Conservation (phyloP, 1,140 invertebrate species). For the Drosophila mauritiana region DNA sequence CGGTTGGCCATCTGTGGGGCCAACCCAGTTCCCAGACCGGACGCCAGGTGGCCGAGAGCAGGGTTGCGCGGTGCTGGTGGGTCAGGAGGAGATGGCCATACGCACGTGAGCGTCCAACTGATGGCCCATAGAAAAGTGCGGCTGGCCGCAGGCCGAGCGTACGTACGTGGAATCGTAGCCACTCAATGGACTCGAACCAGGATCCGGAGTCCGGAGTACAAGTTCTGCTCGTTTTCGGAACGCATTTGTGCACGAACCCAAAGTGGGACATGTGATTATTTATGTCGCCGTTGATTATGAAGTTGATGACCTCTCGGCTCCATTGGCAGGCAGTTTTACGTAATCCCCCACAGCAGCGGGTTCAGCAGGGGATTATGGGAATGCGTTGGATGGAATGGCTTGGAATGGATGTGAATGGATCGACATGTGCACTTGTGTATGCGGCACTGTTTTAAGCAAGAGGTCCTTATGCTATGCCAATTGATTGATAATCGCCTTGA, state of each 20-base stretch:
- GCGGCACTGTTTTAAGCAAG: conserved; percentile 11
- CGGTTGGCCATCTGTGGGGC: conserved; percentile 45
- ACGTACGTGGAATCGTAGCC: conserved; percentile 34
- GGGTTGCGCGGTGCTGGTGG: not conserved
- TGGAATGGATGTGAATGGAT: not conserved
- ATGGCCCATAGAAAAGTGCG: conserved; percentile 49
- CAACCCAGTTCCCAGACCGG: conserved; percentile 55
- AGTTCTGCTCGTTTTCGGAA: conserved; percentile 29
- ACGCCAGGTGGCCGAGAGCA: conserved; percentile 16
- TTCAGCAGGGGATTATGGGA: conserved; percentile 10
- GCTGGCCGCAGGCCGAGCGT: conserved; percentile 28
- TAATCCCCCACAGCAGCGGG: conserved; percentile 27
- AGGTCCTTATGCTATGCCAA: conserved; percentile 43
- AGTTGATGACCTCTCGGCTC: conserved; percentile 57
- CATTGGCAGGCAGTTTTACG: conserved; percentile 36
- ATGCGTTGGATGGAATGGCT: not conserved
- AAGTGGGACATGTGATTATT: conserved; percentile 70
- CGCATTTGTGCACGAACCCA: conserved; percentile 55
- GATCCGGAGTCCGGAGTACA: conserved; percentile 6
- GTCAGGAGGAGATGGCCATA: conserved; percentile 16
- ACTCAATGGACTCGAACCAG: conserved; percentile 44
- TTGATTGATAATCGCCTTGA: conserved; percentile 64
- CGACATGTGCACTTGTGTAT: conserved; percentile 10
- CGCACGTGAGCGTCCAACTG: conserved; percentile 62
- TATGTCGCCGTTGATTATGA: conserved; percentile 70